Conservation (phyloP, 2,797 vertebrate genomes). For the Synanceia verrucosa region DNA sequence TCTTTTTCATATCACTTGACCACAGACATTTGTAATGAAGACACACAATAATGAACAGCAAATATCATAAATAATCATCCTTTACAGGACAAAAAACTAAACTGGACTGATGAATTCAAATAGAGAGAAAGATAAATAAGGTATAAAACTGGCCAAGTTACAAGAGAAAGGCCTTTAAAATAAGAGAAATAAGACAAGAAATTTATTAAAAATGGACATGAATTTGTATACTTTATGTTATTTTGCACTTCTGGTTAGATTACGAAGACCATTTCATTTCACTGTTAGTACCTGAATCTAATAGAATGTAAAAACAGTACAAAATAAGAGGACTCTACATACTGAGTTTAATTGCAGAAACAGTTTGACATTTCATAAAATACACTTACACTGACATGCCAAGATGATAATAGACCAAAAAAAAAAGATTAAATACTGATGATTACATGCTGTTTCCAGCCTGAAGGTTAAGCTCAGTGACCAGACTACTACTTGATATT, state of each 20-base stretch:
- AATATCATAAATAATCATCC: not conserved
- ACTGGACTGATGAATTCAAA: not conserved
- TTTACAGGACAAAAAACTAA: not conserved
- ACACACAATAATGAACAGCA: not conserved
- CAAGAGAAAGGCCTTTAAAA: not conserved
- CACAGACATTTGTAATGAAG: not conserved
- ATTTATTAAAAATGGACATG: not conserved
- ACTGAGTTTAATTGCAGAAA: not conserved
- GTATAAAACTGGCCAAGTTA: not conserved
- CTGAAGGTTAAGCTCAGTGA: not conserved
- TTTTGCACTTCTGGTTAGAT: not conserved
- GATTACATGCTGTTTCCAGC: not conserved
- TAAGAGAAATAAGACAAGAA: not conserved
- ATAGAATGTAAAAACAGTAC: not conserved
- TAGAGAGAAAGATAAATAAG: not conserved
- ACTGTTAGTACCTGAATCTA: not conserved
- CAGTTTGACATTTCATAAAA: not conserved
- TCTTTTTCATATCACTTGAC: not conserved
- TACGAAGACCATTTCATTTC: not conserved
- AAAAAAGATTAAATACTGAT: no score
- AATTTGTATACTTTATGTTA: not conserved
- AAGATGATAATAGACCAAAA: not conserved
- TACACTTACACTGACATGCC: no score
- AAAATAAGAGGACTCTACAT: not conserved
- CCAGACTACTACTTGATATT: not conserved